A percentile compares a stretch with the other conserved stretches of the same genome.
Evolutionary conservation across 2,113 vertebrate genomes (phyloP).

Genomic region (Mesoclemmys tuberculata): DNA sequence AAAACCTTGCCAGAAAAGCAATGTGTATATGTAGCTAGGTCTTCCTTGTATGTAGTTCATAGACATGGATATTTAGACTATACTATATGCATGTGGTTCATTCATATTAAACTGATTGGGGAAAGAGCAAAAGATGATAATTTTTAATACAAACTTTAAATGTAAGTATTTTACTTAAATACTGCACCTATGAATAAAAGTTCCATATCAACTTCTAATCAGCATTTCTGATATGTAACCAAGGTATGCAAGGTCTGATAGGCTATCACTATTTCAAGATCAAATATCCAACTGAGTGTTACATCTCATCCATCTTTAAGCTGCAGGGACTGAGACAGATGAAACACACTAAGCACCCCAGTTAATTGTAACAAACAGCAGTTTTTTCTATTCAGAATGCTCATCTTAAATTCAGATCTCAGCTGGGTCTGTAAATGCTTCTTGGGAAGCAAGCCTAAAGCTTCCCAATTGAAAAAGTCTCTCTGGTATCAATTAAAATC

Average conservation of each 20-base stretch:
- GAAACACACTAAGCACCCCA: conserved; percentile 40
- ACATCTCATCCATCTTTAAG: conserved; percentile 27
- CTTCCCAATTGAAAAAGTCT: neutral
- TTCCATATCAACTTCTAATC: neutral
- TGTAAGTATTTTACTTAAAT: neutral
- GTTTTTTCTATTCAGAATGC: conserved; percentile 15
- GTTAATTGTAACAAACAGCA: conserved; percentile 9
- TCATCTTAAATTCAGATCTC: conserved; percentile 55
- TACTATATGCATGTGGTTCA: neutral
- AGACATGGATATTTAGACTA: neutral
- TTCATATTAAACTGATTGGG: neutral
- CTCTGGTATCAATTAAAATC: conserved; percentile 10
- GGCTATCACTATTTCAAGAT: conserved; percentile 5
- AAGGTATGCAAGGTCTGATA: neutral
- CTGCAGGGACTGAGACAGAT: conserved; percentile 29
- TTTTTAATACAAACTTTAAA: neutral
- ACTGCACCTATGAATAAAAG: neutral
- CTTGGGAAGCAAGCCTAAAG: conserved; percentile 24
- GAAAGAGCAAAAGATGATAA: neutral
- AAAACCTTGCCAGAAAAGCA: neutral
- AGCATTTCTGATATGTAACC: neutral
- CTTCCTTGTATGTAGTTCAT: neutral
- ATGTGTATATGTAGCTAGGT: neutral
- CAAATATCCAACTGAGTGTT: conserved; percentile 42
- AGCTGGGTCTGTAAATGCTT: neutral